These are phyloP conservation scores for Riparia riparia DNA, from an alignment of 2,113 vertebrate species.

Conservation along the genomic window DNA sequence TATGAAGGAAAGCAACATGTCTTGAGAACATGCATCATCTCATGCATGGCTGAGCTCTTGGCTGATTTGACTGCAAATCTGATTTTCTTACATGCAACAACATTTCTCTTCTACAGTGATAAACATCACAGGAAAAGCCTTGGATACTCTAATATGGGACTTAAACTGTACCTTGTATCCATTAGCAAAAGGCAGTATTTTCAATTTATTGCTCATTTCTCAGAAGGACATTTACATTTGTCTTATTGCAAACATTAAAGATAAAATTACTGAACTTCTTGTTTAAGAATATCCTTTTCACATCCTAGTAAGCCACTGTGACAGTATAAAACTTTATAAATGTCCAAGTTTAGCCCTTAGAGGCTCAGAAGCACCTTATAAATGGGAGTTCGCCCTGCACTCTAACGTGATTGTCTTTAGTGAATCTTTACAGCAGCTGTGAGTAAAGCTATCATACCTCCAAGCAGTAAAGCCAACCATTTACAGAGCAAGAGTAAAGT, in stretches of 20 bases:
- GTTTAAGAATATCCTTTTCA: not conserved
- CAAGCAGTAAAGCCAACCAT: not conserved
- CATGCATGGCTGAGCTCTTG: not conserved
- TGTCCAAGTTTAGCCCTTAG: not conserved
- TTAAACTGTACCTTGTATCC: not conserved
- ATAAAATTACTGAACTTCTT: not conserved
- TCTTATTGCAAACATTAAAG: not conserved
- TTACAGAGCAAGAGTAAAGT: accelerated
- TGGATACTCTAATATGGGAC: not conserved
- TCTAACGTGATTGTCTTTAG: accelerated
- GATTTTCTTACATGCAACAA: not conserved
- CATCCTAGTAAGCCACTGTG: not conserved
- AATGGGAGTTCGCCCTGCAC: not conserved
- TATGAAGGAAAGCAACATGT: not conserved
- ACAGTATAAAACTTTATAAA: not conserved
- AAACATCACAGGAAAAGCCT: not conserved
- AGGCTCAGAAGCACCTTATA: not conserved
- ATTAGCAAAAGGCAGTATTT: not conserved
- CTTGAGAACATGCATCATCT: not conserved
- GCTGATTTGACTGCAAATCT: not conserved
- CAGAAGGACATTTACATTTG: not conserved
- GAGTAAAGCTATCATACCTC: not conserved
- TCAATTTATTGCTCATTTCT: not conserved
- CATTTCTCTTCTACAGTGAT: not conserved
- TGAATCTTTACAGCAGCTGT: not conserved